Conservation (phyloP, 2,113 vertebrate genomes). For the Telmatochromis brachygnathus region DNA sequence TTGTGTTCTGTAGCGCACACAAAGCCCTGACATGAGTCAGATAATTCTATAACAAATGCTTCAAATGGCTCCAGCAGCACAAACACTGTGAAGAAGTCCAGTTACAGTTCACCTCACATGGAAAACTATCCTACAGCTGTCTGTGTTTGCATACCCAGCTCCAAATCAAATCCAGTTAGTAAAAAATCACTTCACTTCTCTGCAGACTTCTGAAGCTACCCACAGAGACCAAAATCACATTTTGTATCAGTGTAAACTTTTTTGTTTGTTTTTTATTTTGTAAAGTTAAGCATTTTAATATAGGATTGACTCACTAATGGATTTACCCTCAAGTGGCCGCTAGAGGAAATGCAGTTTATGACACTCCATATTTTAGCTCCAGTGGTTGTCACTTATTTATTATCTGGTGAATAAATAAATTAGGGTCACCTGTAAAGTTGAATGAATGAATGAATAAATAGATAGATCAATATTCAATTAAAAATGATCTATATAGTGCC, state of each 20-base stretch:
- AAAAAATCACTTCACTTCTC: background rate
- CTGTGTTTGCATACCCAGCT: background rate
- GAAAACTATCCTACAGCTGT: background rate
- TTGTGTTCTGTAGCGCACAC: background rate
- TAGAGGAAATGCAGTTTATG: background rate
- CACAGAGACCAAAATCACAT: background rate
- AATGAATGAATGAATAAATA: background rate
- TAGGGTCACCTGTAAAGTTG: background rate
- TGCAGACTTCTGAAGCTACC: background rate
- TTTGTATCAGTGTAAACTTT: background rate
- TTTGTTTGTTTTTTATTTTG: background rate
- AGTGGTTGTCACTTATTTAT: background rate
- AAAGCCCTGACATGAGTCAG: background rate
- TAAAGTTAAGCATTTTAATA: background rate
- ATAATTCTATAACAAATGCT: background rate
- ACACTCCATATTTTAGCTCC: background rate
- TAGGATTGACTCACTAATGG: background rate
- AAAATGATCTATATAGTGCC: background rate
- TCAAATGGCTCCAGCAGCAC: background rate
- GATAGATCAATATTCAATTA: background rate
- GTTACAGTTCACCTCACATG: background rate
- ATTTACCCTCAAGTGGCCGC: background rate
- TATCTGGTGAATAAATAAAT: background rate
- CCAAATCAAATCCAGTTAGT: background rate
- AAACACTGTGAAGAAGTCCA: background rate